Conservation (phyloP, 1,140 invertebrate species). For the Armadillidium nasatum region DNA sequence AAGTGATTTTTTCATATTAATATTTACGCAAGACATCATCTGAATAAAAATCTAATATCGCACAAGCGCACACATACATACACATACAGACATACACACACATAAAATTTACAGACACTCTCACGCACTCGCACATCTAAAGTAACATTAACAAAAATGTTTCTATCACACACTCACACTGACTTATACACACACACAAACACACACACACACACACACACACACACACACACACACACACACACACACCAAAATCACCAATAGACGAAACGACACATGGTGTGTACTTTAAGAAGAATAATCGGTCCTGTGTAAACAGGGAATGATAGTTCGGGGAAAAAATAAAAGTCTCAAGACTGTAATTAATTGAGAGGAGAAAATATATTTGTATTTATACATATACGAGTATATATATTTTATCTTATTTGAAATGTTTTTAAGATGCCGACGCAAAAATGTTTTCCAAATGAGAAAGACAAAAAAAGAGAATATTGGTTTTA, state of each 20-base stretch:
- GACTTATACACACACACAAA: not conserved
- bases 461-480: too few species aligned
- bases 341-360: not conserved
- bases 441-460: not conserved
- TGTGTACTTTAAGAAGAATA: not conserved
- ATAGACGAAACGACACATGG: conserved; percentile 1
- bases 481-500: too few species aligned
- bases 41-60: not conserved
- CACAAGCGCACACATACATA: not conserved
- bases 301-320: not conserved
- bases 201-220: not conserved
- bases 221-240: not conserved
- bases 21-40: not conserved
- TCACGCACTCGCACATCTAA: too few species aligned
- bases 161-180: too few species aligned
- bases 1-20: not conserved
- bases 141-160: too few species aligned
- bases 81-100: not conserved
- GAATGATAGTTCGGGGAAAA: not conserved
- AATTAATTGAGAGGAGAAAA: conserved; percentile 12
- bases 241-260: not conserved
- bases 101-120: too few species aligned
- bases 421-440: not conserved
- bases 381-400: not conserved
- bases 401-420: too few species aligned